Percentiles rank a stretch among this genome's conserved stretches.
phyloP scores from a whole-genome alignment of 2,797 vertebrate genomes.

The Babyrousa celebensis region DNA sequence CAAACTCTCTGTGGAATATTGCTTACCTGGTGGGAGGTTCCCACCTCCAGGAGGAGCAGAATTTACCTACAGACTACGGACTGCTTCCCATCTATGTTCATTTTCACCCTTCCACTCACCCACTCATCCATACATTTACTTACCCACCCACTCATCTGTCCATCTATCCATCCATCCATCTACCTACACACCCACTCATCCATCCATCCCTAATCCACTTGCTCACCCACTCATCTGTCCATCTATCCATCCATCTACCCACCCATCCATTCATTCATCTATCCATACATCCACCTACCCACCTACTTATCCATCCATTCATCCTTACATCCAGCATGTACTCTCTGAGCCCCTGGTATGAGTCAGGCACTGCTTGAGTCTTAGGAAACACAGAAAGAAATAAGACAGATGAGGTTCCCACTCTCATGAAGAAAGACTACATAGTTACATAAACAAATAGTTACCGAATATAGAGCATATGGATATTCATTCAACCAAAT shows the following conservation, averaged over 20 bases:
- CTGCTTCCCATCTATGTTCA: not conserved
- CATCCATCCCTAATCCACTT: too few relatives aligned
- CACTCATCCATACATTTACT: not conserved
- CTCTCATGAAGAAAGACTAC: not conserved
- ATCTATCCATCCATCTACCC: not conserved
- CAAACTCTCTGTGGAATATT: conserved; percentile 24
- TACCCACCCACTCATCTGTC: not conserved
- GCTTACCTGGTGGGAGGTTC: not conserved
- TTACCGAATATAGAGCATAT: not conserved
- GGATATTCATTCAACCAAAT: not conserved
- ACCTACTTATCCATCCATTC: not conserved
- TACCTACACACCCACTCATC: too few relatives aligned
- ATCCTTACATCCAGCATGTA: not conserved
- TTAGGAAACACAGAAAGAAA: not conserved
- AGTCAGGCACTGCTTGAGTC: not conserved
- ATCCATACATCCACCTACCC: not conserved
- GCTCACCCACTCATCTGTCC: not conserved
- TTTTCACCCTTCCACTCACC: not conserved
- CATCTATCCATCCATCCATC: not conserved
- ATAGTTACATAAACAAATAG: not conserved
- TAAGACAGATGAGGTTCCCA: not conserved
- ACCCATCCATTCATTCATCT: not conserved
- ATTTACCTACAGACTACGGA: not conserved
- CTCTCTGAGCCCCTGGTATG: not conserved
- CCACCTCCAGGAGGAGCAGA: not conserved